phyloP scores from a whole-genome alignment of 2,888 invertebrate genomes.

The Tortrix viridana region DNA sequence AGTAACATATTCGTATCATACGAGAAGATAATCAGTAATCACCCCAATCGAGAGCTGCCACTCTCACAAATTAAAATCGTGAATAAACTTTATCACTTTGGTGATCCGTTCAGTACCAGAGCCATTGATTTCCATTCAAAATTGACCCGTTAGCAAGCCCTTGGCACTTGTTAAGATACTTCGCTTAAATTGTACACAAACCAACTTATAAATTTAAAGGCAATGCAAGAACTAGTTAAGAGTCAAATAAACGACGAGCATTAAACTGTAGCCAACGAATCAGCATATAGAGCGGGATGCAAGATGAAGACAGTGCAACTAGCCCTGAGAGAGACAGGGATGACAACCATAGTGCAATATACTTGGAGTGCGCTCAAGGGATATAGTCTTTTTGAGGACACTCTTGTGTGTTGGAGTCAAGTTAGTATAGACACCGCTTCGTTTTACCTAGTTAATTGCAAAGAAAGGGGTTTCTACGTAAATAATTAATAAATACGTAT shows the following conservation, averaged over 20 bases:
- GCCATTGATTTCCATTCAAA: neutral
- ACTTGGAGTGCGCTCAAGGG: slow-evolving; percentile 35
- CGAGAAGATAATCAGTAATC: no score
- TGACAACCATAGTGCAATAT: slow-evolving; percentile 17
- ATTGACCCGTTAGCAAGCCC: neutral
- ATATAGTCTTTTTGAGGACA: slow-evolving; percentile 38
- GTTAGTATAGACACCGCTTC: neutral
- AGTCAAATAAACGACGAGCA: slow-evolving; percentile 30
- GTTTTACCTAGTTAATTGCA: neutral
- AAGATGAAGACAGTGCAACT: neutral
- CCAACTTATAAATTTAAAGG: slow-evolving; percentile 34
- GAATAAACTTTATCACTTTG: neutral
- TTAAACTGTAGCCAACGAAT: slow-evolving; percentile 31
- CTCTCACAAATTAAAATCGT: no score
- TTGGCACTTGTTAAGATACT: neutral
- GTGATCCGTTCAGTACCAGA: no score
- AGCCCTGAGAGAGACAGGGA: slow-evolving; percentile 1
- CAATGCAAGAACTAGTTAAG: slow-evolving; percentile 36
- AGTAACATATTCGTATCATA: no score
- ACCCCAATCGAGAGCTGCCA: neutral
- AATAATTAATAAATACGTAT: no score
- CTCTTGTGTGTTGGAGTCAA: slow-evolving; percentile 31
- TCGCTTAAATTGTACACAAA: slow-evolving; percentile 2
- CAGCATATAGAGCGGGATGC: slow-evolving; percentile 13
- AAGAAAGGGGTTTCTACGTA: no score